These are phyloP conservation scores for Drosophila antonietae DNA, from an alignment of 2,888 invertebrate genomes.

Conservation along the genomic window DNA sequence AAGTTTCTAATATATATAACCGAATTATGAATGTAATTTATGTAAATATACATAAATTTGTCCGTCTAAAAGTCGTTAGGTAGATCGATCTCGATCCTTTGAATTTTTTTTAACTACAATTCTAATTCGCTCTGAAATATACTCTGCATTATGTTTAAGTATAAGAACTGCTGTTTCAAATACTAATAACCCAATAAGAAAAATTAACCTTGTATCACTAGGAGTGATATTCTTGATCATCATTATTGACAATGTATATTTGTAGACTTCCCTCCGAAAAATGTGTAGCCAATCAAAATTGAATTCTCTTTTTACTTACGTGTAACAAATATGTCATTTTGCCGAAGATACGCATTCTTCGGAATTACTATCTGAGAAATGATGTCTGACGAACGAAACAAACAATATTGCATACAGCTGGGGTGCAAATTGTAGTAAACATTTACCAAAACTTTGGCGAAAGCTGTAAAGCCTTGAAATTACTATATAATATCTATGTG, in stretches of 20 bases:
- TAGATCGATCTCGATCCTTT: too few species aligned
- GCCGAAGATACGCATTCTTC: slow-evolving; percentile 64
- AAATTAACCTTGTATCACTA: too few species aligned
- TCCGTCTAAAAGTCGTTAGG: too few species aligned
- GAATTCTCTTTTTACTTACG: slow-evolving; percentile 44
- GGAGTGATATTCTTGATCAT: too few species aligned
- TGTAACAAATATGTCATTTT: slow-evolving; percentile 59
- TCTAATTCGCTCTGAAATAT: too few species aligned
- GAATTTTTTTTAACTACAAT: too few species aligned
- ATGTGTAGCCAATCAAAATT: not conserved
- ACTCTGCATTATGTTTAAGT: too few species aligned
- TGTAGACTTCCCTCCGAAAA: not conserved
- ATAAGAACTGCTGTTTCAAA: too few species aligned
- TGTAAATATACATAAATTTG: too few species aligned
- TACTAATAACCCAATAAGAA: too few species aligned
- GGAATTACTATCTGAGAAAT: not conserved
- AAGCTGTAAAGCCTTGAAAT: not conserved
- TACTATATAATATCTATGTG: slow-evolving; percentile 1
- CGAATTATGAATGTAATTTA: too few species aligned
- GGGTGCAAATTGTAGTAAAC: slow-evolving; percentile 16
- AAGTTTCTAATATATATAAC: not conserved
- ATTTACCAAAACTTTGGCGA: slow-evolving; percentile 28
- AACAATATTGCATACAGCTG: not conserved
- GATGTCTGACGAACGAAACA: not conserved
- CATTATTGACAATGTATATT: too few species aligned